These are phyloP conservation scores for Heliothis peltigera DNA, from an alignment of 2,888 invertebrate species.

Conservation along the genomic window DNA sequence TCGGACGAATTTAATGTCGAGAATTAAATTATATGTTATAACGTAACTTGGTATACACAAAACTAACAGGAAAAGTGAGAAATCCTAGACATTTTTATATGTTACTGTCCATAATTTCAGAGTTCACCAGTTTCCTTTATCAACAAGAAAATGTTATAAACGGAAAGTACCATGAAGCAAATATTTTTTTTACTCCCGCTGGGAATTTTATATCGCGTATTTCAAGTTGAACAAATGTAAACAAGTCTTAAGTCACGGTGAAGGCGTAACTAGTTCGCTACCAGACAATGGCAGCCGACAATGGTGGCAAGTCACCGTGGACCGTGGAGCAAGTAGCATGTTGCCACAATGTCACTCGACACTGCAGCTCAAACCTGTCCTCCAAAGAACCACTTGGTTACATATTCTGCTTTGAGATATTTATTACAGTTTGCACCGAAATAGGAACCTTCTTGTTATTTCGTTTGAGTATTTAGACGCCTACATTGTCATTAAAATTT, in stretches of 20 bases:
- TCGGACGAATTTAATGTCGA: constrained; percentile 4
- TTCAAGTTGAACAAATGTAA: constrained; percentile 40
- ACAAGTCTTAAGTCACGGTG: constrained; percentile 63
- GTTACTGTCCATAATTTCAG: no score
- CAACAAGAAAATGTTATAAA: background rate
- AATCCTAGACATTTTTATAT: no score
- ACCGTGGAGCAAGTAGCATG: constrained; percentile 69
- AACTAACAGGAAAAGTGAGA: no score
- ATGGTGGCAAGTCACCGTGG: constrained; percentile 65
- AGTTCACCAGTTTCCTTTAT: no score
- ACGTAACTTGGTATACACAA: background rate
- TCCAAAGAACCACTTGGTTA: constrained; percentile 41
- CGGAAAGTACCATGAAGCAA: background rate
- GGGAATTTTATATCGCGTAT: constrained; percentile 1
- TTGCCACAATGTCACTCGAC: constrained; percentile 76
- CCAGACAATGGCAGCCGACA: constrained; percentile 71
- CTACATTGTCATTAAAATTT: background rate
- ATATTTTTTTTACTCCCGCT: background rate
- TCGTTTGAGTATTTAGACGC: background rate
- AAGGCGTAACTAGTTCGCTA: constrained; percentile 68
- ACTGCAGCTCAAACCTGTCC: constrained; percentile 63
- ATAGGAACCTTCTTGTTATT: background rate
- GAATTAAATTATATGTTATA: background rate
- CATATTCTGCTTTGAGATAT: constrained; percentile 22
- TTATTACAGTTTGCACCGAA: constrained; percentile 22